These are phyloP conservation scores for Thunnus thynnus DNA, from an alignment of 2,113 vertebrate genomes.

Conservation along the genomic window DNA sequence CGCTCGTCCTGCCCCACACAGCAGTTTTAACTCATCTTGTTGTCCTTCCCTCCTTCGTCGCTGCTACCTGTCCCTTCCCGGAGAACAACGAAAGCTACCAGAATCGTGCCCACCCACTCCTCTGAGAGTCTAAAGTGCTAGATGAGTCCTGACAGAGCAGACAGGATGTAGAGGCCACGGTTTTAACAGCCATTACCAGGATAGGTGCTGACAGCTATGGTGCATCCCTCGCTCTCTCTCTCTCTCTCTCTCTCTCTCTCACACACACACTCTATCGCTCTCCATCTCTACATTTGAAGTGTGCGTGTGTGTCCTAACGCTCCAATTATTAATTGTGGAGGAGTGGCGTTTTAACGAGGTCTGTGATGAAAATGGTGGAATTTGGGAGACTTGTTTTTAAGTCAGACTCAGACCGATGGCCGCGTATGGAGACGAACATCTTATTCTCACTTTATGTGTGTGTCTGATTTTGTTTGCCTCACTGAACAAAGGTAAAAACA, in stretches of 20 bases:
- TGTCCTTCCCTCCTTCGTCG: not conserved
- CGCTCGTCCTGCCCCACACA: not conserved
- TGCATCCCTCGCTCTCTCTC: constrained; percentile 27
- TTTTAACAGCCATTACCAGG: constrained; percentile 78
- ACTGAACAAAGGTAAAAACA: constrained; percentile 5
- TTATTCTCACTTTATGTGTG: constrained; percentile 26
- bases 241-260: not conserved
- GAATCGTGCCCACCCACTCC: constrained; percentile 42
- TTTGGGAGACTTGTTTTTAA: constrained; percentile 1
- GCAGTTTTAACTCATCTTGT: not conserved
- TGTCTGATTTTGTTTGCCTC: constrained; percentile 21
- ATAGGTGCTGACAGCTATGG: constrained; percentile 74
- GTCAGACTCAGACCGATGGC: not conserved
- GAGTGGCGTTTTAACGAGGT: constrained; percentile 56
- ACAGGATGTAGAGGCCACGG: constrained; percentile 74
- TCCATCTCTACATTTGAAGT: no score
- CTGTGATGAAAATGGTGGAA: constrained; percentile 34
- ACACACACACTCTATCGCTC: no score
- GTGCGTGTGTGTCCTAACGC: not conserved
- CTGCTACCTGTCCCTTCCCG: constrained; percentile 49
- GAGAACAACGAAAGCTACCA: constrained; percentile 26
- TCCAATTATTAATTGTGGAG: constrained; percentile 48
- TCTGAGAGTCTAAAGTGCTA: constrained; percentile 44
- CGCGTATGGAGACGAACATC: not conserved
- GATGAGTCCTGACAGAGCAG: constrained; percentile 73